Conservation (phyloP, 2,113 vertebrate species). For the Reinhardtius hippoglossoides region DNA sequence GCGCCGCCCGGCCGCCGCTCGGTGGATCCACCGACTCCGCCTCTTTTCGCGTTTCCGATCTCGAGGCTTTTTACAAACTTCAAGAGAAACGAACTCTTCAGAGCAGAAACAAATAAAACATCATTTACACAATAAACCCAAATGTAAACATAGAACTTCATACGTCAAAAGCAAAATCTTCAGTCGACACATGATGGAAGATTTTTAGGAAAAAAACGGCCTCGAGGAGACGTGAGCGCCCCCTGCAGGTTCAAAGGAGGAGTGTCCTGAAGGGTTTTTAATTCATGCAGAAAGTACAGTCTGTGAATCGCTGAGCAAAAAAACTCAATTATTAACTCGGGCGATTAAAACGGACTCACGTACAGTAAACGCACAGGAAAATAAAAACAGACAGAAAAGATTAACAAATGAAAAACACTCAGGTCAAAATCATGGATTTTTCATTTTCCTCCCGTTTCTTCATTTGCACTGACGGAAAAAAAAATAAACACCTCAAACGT, state of each 20-base stretch:
- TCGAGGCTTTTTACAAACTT: neutral
- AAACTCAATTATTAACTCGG: neutral
- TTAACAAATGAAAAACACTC: conserved; percentile 1
- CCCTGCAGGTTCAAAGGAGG: neutral
- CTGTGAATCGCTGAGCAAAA: neutral
- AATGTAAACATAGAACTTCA: conserved; percentile 71
- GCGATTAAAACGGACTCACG: neutral
- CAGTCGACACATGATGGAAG: conserved; percentile 7
- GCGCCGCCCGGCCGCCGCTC: neutral
- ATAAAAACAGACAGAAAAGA: conserved; percentile 10
- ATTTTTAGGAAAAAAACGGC: neutral
- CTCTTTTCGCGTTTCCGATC: no score
- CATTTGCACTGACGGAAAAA: neutral
- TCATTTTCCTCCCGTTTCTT: neutral
- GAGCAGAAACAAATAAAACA: conserved; percentile 40
- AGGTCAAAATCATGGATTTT: conserved; percentile 11
- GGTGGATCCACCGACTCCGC: no score
- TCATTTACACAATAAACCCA: conserved; percentile 33
- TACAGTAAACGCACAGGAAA: conserved; percentile 5
- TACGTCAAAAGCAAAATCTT: conserved; percentile 19
- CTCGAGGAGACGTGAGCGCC: neutral
- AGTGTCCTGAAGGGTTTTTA: no score
- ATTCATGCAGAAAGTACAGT: no score
- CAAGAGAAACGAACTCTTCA: neutral
- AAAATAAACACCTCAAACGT: neutral